A percentile compares a stretch with the other conserved stretches of the same genome.
Evolutionary conservation across 2,797 vertebrate genomes (phyloP).

Genomic region (Crenichthys baileyi): DNA sequence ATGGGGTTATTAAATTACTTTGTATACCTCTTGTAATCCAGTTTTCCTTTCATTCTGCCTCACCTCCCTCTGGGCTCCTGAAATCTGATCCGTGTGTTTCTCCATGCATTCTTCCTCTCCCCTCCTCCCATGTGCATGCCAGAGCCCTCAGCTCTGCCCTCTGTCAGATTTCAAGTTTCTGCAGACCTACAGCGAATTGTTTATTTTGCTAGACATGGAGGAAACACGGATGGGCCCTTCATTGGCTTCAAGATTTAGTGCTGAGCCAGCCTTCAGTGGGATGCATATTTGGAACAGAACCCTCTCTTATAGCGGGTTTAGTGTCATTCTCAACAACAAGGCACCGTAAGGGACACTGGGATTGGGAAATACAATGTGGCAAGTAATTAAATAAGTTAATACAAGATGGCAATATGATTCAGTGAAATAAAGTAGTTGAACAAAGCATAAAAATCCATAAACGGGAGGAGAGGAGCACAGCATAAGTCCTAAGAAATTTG

Average conservation of each 20-base stretch:
- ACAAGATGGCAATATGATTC: not conserved
- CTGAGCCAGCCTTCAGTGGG: constrained; percentile 55
- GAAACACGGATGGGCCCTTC: constrained; percentile 69
- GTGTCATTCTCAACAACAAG: constrained; percentile 30
- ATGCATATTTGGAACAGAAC: constrained; percentile 36
- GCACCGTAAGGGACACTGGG: constrained; percentile 34
- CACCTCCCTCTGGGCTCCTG: constrained; percentile 72
- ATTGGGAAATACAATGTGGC: constrained; percentile 21
- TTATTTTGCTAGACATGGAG: constrained; percentile 82
- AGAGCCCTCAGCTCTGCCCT: constrained; percentile 73
- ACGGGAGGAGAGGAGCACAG: constrained; percentile 29
- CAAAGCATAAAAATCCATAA: constrained; percentile 27
- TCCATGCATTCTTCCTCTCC: constrained; percentile 72
- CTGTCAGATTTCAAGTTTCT: constrained; percentile 80
- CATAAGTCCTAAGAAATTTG: constrained; percentile 53
- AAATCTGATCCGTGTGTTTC: constrained; percentile 83
- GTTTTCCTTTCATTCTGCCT: constrained; percentile 46
- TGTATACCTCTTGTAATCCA: constrained; percentile 26
- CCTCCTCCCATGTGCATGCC: constrained; percentile 63
- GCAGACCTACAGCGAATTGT: constrained; percentile 92
- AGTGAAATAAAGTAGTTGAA: constrained; percentile 14
- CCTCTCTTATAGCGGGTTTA: constrained; percentile 26
- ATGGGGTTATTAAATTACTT: not conserved
- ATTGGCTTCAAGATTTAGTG: constrained; percentile 76
- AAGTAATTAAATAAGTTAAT: constrained; percentile 32